Conservation (phyloP, 2,888 invertebrate species). For the Drosophila antonietae region DNA sequence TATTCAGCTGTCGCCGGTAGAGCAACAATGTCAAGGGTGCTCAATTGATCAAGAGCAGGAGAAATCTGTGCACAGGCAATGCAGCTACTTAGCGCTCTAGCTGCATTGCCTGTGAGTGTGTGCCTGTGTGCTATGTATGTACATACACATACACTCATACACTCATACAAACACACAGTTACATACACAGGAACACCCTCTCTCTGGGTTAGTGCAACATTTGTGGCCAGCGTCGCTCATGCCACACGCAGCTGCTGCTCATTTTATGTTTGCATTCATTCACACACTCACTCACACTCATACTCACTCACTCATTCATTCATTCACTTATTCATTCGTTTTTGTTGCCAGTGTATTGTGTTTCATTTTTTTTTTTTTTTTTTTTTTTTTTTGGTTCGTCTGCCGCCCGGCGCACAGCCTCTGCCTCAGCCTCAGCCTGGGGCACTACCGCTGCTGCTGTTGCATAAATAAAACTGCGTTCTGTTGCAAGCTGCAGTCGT, state of each 20-base stretch:
- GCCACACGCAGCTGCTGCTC: conserved; percentile 47
- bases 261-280: conserved; percentile 47
- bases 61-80: conserved; percentile 4
- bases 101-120: background rate
- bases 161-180: background rate
- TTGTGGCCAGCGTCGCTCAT: conserved; percentile 33
- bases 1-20: background rate
- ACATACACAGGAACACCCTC: background rate
- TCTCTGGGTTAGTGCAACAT: conserved; percentile 49
- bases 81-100: no score
- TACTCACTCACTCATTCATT: conserved; percentile 6
- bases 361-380: conserved; percentile 3
- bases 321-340: conserved; percentile 34
- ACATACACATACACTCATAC: background rate
- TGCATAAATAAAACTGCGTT: conserved; percentile 53
- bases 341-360: conserved; percentile 29
- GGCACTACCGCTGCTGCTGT: conserved; percentile 13
- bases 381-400: conserved; percentile 28
- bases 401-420: conserved; percentile 2
- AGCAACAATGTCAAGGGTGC: conserved; percentile 1
- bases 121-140: background rate
- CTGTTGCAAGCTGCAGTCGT: conserved; percentile 24
- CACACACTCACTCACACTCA: conserved; percentile 11
- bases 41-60: background rate
- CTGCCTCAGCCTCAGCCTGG: background rate